Evolutionary conservation across 2,888 invertebrate genomes (phyloP), one percentile per base, ranked within the genome.

Genomic region (Hydraecia micacea): DNA sequence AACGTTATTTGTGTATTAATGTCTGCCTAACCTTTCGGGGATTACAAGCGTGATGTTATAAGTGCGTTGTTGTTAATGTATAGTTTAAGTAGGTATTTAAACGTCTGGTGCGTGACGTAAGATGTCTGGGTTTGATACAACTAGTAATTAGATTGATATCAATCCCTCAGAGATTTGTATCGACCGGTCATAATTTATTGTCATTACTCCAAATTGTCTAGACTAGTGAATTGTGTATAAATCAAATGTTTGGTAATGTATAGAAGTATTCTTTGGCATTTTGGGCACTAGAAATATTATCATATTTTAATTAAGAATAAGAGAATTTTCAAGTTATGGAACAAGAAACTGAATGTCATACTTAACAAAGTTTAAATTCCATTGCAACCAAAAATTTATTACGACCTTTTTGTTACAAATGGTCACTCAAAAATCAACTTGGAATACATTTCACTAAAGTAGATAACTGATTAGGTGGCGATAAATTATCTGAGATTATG

Each of bases 41-140:
- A 25, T n/a, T 65, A n/a, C 4, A 4, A 4, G 13, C 25, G 65
- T 46, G 42, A 21, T 67, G 21, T 21, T 28, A 46, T 67, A 6
- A 28, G 1, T 60, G 28, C 15, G 60, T 60, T 60, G 15, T 28
- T 7, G 2, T 28, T 36, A 68, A n/a, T 32, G n/a, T 46, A 5
- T 52, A n/a, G 42, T 39, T 28, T 52, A 60, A 42, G 21, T 32
- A 28, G 58, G 15, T 46, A 25, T 15, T 28, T n/a, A n/a, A 67
- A 62, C 11, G 13, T 32, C 25, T 36, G 28, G 32, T 55, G 62
- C 18, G 39, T 63, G 68, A 76, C 36, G 21, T 25, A 55, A 58
- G 73, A 78, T 74, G 73, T 74, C 73, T 78, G 42, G 11, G n/a
- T 62, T 25, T 70, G 83, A 78, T 67, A 65, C 25, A 62, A 73